Percentiles rank a stretch among this genome's conserved stretches.
Conservation (phyloP, 1,140 invertebrate genomes). For the Pollicipes pollicipes region DNA sequence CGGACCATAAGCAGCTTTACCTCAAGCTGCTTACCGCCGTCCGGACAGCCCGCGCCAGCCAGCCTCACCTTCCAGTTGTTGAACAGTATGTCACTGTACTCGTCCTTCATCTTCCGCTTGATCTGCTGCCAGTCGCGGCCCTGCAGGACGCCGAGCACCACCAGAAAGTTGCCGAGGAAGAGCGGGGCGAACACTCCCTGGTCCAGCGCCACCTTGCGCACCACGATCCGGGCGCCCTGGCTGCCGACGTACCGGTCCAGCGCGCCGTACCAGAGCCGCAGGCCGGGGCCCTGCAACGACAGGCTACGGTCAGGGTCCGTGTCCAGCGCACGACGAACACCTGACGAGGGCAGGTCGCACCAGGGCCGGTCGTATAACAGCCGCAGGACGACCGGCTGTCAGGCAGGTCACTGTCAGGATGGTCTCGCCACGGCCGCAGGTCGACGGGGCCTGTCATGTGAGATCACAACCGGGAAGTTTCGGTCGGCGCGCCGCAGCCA, state of each 20-base stretch:
- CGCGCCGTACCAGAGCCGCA: constrained; percentile 47
- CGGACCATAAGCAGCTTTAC: too few species aligned
- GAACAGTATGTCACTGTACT: constrained; percentile 47
- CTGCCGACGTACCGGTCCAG: constrained; percentile 40
- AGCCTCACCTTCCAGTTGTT: constrained; percentile 47
- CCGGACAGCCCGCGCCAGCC: constrained; percentile 64
- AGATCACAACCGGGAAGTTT: too few species aligned
- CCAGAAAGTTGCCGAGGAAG: constrained; percentile 41
- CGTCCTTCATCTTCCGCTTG: constrained; percentile 36
- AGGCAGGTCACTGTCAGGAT: too few species aligned
- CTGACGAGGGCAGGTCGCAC: too few species aligned
- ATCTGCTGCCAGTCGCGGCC: constrained; percentile 35
- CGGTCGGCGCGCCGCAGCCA: too few species aligned
- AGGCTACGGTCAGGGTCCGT: constrained; percentile 11
- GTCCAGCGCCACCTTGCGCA: constrained; percentile 57
- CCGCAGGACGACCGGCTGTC: too few species aligned
- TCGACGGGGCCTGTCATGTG: too few species aligned
- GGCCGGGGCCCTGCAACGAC: constrained; percentile 43
- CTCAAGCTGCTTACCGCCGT: too few species aligned
- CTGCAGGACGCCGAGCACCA: constrained; percentile 38
- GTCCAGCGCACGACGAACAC: constrained; percentile 9
- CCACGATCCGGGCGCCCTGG: constrained; percentile 30
- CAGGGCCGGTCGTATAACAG: too few species aligned
- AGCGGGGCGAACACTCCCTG: constrained; percentile 47
- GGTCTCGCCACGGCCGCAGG: too few species aligned